phyloP scores from a whole-genome alignment of 37 sponge, comb jelly and placozoan genomes.

The Ianthella basta region DNA sequence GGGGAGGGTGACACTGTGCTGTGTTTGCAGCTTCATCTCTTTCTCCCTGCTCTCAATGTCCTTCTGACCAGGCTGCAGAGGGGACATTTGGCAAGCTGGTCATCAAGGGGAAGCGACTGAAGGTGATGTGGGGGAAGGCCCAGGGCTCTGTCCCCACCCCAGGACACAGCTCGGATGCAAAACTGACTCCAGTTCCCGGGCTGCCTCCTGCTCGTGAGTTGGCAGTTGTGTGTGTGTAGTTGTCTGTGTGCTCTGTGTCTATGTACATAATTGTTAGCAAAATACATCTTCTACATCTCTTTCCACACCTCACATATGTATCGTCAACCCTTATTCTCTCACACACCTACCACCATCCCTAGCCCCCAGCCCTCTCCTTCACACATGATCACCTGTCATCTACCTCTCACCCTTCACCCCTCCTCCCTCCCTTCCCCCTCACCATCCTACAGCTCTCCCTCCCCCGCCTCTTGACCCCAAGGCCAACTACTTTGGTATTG shows the following conservation, averaged over 20 bases:
- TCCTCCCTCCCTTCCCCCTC: background rate
- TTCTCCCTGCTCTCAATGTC: too few relatives aligned
- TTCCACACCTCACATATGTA: too few relatives aligned
- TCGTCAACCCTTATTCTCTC: background rate
- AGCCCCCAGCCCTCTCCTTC: background rate
- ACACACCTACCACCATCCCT: background rate
- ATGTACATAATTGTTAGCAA: too few relatives aligned
- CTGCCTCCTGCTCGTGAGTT: conserved; percentile 66
- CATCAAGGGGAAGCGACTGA: conserved; percentile 83
- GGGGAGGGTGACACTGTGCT: too few relatives aligned
- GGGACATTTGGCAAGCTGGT: conserved; percentile 85
- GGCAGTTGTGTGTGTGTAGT: conserved; percentile 20
- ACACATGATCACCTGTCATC: background rate
- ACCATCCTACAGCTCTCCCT: conserved; percentile 50
- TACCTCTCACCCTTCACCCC: background rate
- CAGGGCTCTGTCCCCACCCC: conserved; percentile 51
- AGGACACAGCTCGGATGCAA: conserved; percentile 33
- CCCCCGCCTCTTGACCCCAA: conserved; percentile 53
- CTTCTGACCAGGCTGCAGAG: conserved; percentile 62
- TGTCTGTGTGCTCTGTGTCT: too few relatives aligned
- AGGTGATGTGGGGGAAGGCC: conserved; percentile 92
- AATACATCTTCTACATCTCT: too few relatives aligned
- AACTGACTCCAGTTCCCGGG: conserved; percentile 85
- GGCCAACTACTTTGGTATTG: conserved; percentile 8
- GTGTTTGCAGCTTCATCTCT: too few relatives aligned